Evolutionary conservation across 2,888 invertebrate genomes (phyloP).

Genomic region (Brachyopa scutellaris): DNA sequence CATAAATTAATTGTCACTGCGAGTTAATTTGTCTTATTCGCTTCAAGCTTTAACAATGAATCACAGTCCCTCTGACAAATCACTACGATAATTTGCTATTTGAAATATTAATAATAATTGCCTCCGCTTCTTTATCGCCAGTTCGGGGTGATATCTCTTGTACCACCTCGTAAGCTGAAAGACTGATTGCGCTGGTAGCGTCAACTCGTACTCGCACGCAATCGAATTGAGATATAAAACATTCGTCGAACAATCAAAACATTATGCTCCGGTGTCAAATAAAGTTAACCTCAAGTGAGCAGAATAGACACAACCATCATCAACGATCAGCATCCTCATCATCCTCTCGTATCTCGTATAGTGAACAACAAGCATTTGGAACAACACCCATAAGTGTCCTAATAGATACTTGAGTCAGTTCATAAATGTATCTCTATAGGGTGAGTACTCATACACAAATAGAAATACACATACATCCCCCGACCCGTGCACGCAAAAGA

Average conservation of each 20-base stretch:
- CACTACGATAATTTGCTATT: slow-evolving; percentile 53
- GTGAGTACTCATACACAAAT: slow-evolving; percentile 16
- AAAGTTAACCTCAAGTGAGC: slow-evolving; percentile 49
- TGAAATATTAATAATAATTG: slow-evolving; percentile 68
- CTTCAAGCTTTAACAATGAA: slow-evolving; percentile 52
- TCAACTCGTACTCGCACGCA: neutral
- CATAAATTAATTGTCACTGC: slow-evolving; percentile 70
- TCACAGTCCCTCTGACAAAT: slow-evolving; percentile 66
- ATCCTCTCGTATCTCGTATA: slow-evolving; percentile 24
- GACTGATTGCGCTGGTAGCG: no score
- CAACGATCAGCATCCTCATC: slow-evolving; percentile 63
- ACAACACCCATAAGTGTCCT: slow-evolving; percentile 71
- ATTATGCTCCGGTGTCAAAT: slow-evolving; percentile 62
- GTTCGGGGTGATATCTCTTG: neutral
- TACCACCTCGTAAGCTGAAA: no score
- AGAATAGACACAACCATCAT: slow-evolving; percentile 41
- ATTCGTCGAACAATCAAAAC: slow-evolving; percentile 57
- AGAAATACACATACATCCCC: neutral
- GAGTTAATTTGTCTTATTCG: slow-evolving; percentile 67
- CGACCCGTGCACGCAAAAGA: slow-evolving; percentile 52
- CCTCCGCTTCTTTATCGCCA: slow-evolving; percentile 55
- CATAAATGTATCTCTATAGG: slow-evolving; percentile 55
- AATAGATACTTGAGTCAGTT: slow-evolving; percentile 73
- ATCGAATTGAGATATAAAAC: slow-evolving; percentile 60
- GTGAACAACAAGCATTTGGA: slow-evolving; percentile 61